phyloP scores from a whole-genome alignment of 2,113 vertebrate genomes.

The Petromus typicus region DNA sequence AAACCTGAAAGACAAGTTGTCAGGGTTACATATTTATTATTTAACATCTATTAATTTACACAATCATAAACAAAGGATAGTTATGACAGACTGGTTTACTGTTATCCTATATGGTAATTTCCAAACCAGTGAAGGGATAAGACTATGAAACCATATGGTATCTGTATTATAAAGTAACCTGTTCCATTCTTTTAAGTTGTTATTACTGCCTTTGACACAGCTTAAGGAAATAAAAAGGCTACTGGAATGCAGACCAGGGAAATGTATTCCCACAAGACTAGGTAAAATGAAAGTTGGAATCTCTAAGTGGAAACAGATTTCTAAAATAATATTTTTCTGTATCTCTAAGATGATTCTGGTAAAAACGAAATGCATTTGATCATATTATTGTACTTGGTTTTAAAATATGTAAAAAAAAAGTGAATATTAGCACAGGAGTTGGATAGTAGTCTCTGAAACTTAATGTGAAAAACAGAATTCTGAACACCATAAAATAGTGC shows the following conservation, averaged over 20 bases:
- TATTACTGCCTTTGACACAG: conserved; percentile 86
- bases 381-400: conserved; percentile 68
- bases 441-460: conserved; percentile 49
- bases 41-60: conserved; percentile 18
- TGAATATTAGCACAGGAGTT: conserved; percentile 10
- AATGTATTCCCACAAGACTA: conserved; percentile 87
- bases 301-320: conserved; percentile 88
- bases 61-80: conserved; percentile 53
- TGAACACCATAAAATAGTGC: not conserved
- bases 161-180: conserved; percentile 84
- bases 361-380: conserved; percentile 77
- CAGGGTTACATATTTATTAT: conserved; percentile 7
- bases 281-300: conserved; percentile 87
- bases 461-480: conserved; percentile 51
- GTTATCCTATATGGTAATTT: conserved; percentile 76
- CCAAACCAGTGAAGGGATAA: conserved; percentile 76
- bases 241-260: conserved; percentile 87
- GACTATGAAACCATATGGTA: conserved; percentile 81
- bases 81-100: conserved; percentile 75
- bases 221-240: conserved; percentile 88
- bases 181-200: conserved; percentile 83
- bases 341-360: conserved; percentile 78
- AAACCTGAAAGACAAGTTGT: conserved; percentile 28
- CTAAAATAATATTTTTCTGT: conserved; percentile 81
- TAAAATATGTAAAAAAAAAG: conserved; percentile 62